Evolutionary conservation across 2,113 vertebrate genomes (phyloP).

Genomic region (Oenanthe oenanthe): DNA sequence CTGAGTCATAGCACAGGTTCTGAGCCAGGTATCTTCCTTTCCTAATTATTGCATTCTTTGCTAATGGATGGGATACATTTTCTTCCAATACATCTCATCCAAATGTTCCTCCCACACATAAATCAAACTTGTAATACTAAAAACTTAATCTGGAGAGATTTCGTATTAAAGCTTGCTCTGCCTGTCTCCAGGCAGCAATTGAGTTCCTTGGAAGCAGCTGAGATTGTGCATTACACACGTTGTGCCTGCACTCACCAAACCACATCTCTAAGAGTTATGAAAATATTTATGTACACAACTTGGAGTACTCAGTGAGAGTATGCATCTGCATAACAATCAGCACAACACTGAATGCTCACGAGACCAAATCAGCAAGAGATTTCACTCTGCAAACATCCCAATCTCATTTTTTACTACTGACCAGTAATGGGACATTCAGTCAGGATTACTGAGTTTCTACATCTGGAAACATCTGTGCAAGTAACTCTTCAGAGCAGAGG

Average conservation of each 20-base stretch:
- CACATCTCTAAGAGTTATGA: not conserved
- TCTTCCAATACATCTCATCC: not conserved
- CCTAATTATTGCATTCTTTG: conserved; percentile 47
- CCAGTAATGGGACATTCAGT: not conserved
- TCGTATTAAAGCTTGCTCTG: not conserved
- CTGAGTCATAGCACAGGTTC: not conserved
- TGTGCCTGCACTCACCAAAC: not conserved
- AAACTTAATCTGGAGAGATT: conserved; percentile 3
- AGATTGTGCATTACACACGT: not conserved
- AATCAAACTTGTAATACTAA: conserved; percentile 11
- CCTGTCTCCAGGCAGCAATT: not conserved
- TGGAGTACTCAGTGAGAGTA: not conserved
- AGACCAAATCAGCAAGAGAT: not conserved
- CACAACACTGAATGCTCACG: not conserved
- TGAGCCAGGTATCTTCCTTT: conserved; percentile 15
- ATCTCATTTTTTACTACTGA: not conserved
- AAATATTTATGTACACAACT: conserved; percentile 5
- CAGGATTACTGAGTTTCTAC: not conserved
- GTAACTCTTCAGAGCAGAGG: not conserved
- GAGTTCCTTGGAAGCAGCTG: not conserved
- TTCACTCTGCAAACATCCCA: not conserved
- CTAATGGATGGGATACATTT: conserved; percentile 37
- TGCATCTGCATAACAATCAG: not conserved
- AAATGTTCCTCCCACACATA: conserved; percentile 1
- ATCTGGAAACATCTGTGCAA: not conserved